Conservation (phyloP, 2,797 vertebrate genomes). For the Macropus fuliginosus region DNA sequence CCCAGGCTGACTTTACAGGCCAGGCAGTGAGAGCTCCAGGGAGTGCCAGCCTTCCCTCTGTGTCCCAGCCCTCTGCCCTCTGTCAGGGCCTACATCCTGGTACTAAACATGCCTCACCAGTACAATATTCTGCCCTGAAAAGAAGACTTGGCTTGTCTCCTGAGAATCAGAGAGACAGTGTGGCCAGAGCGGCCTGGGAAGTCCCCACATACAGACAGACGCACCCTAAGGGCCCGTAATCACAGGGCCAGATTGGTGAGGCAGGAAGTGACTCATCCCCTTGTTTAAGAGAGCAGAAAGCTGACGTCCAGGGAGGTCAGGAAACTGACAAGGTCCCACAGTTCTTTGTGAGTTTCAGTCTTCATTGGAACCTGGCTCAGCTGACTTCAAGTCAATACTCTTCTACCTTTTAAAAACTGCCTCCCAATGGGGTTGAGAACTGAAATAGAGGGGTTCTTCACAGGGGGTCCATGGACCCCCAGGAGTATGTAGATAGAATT, state of each 20-base stretch:
- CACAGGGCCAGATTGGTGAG: not conserved
- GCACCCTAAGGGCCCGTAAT: too few relatives aligned
- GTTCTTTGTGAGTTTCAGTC: too few relatives aligned
- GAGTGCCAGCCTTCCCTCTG: fast-evolving
- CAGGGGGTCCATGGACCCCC: too few relatives aligned
- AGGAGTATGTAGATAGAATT: too few relatives aligned
- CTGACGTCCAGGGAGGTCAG: too few relatives aligned
- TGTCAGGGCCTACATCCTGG: not conserved
- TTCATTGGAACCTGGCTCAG: not conserved
- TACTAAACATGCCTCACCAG: not conserved
- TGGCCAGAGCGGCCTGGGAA: not conserved
- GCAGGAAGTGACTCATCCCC: too few relatives aligned
- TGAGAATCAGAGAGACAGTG: not conserved
- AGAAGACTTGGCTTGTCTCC: not conserved
- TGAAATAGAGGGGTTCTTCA: too few relatives aligned
- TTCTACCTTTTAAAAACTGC: too few relatives aligned
- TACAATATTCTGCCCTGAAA: too few relatives aligned
- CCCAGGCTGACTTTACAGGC: not conserved
- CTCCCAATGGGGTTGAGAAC: too few relatives aligned
- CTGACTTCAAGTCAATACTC: not conserved
- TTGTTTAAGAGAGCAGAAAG: too few relatives aligned
- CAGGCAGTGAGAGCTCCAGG: not conserved
- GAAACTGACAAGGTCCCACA: not conserved
- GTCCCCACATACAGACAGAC: not conserved
- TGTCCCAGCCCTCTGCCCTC: not conserved